Conservation (phyloP, 2,797 vertebrate species). For the Chelon labrosus region DNA sequence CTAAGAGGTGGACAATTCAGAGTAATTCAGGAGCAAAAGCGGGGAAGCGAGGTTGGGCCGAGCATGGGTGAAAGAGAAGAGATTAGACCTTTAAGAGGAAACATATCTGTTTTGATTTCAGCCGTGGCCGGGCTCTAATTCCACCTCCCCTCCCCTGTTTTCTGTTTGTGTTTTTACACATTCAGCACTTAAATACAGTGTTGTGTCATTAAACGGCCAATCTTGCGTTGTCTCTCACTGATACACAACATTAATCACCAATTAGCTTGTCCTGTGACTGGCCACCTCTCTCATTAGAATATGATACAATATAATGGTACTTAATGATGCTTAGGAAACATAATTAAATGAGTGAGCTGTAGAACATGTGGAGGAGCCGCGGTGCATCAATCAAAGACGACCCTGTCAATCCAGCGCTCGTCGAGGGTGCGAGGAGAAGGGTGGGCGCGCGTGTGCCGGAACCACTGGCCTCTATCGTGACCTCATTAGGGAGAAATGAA, state of each 20-base stretch:
- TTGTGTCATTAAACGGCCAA: slow-evolving; percentile 95
- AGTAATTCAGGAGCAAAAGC: slow-evolving; percentile 41
- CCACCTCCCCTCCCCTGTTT: slow-evolving; percentile 78
- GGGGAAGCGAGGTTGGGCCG: neutral
- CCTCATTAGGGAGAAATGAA: slow-evolving; percentile 86
- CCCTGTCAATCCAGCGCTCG: slow-evolving; percentile 79
- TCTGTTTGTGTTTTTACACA: slow-evolving; percentile 87
- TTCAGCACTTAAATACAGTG: slow-evolving; percentile 93
- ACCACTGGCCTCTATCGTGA: slow-evolving; percentile 80
- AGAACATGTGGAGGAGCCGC: slow-evolving; percentile 83
- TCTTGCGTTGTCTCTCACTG: slow-evolving; percentile 95
- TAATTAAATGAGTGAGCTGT: slow-evolving; percentile 89
- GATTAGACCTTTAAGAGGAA: slow-evolving; percentile 64
- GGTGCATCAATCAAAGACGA: slow-evolving; percentile 87
- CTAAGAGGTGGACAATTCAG: slow-evolving; percentile 74
- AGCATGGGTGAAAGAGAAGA: slow-evolving; percentile 16
- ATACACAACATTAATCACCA: slow-evolving; percentile 99
- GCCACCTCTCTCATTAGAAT: slow-evolving; percentile 96
- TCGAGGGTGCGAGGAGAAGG: slow-evolving; percentile 33
- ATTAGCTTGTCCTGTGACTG: slow-evolving; percentile 96
- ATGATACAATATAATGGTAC: slow-evolving; percentile 98
- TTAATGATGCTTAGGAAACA: slow-evolving; percentile 96
- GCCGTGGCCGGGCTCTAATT: slow-evolving; percentile 53
- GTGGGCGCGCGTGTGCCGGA: slow-evolving; percentile 58
- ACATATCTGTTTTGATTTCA: slow-evolving; percentile 74